These are phyloP conservation scores for Emydura subglobosa DNA, from an alignment of 2,113 vertebrate genomes.

Conservation along the genomic window DNA sequence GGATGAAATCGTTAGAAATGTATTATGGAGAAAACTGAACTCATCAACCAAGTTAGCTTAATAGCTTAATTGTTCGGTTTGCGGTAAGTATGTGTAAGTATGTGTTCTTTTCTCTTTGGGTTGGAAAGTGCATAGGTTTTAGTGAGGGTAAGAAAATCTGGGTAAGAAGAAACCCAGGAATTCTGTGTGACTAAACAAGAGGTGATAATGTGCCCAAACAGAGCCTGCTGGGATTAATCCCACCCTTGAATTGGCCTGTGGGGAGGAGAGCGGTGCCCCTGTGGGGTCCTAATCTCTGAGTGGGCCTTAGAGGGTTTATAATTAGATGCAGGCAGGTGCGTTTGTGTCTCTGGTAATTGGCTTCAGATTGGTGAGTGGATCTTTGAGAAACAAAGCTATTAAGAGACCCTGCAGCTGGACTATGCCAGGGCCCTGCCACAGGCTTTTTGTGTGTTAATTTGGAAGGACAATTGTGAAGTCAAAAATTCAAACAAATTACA, in stretches of 20 bases:
- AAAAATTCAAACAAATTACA: slow-evolving; percentile 13
- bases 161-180: slow-evolving; percentile 23
- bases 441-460: background rate
- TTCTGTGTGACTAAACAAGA: slow-evolving; percentile 23
- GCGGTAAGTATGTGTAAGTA: background rate
- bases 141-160: background rate
- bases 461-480: background rate
- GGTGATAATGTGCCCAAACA: background rate
- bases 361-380: background rate
- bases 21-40: slow-evolving; percentile 69
- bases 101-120: background rate
- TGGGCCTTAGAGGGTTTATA: slow-evolving; percentile 67
- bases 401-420: background rate
- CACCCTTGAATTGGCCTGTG: slow-evolving; percentile 52
- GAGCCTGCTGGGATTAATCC: background rate
- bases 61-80: slow-evolving; percentile 63
- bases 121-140: background rate
- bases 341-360: slow-evolving; percentile 33
- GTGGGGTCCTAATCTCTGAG: slow-evolving; percentile 74
- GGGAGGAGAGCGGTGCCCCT: slow-evolving; percentile 70
- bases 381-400: background rate
- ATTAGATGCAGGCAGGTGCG: slow-evolving; percentile 80
- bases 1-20: slow-evolving; percentile 72
- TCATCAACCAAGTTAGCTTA: slow-evolving; percentile 66
- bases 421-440: background rate